phyloP scores from a whole-genome alignment of 2,113 vertebrate species.

The Sander vitreus region DNA sequence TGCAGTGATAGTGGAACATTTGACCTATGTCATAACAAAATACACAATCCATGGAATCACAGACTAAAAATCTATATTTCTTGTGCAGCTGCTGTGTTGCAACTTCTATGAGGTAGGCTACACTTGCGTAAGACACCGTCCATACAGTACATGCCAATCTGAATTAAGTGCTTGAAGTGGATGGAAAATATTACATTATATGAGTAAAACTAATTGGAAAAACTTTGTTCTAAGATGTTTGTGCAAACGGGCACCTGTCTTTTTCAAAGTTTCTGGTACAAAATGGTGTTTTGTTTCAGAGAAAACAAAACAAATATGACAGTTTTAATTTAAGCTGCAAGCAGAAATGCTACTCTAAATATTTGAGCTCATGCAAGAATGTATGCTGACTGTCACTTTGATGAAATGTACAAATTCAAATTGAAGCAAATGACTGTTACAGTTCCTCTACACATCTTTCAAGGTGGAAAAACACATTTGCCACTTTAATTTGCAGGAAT shows the following conservation, averaged over 20 bases:
- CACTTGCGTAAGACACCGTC: conserved; percentile 14
- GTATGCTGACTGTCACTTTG: too few relatives aligned
- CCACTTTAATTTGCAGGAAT: neutral
- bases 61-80: conserved; percentile 36
- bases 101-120: conserved; percentile 1
- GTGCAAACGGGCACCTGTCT: too few relatives aligned
- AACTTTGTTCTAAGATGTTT: too few relatives aligned
- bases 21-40: conserved; percentile 48
- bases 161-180: neutral
- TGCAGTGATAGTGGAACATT: neutral
- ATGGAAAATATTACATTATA: neutral
- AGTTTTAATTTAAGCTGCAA: too few relatives aligned
- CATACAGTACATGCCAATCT: too few relatives aligned
- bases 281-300: neutral
- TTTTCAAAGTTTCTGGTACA: neutral
- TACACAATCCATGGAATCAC: conserved; percentile 20
- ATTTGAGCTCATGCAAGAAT: neutral
- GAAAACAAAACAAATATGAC: neutral
- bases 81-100: conserved; percentile 33
- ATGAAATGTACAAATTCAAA: neutral
- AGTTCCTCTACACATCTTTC: neutral
- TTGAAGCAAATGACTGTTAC: neutral
- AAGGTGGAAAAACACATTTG: too few relatives aligned
- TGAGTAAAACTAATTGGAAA: neutral
- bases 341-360: neutral